A percentile compares a stretch with the other conserved stretches of the same genome.
Conservation (phyloP, 2,113 vertebrate species). For the Aptenodytes forsteri region DNA sequence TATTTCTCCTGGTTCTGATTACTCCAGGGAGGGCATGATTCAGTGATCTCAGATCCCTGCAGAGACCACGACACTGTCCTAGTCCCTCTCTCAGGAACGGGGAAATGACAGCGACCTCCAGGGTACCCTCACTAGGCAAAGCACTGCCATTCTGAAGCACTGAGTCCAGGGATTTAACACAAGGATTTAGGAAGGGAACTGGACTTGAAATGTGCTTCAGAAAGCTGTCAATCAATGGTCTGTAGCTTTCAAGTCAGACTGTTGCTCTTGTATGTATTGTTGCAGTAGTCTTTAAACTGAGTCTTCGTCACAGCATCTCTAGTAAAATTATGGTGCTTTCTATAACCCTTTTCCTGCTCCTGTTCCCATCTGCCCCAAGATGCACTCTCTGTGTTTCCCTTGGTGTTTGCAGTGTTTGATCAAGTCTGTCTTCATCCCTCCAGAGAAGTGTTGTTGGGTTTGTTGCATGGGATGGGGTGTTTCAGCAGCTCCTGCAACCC, state of each 20-base stretch:
- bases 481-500: neutral
- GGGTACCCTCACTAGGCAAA: neutral
- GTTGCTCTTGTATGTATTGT: neutral
- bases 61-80: accelerated
- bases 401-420: neutral
- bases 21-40: neutral
- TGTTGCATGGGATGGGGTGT: neutral
- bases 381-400: neutral
- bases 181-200: neutral
- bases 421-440: neutral
- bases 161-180: neutral
- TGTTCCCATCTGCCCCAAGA: neutral
- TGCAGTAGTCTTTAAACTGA: neutral
- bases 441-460: neutral
- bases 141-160: neutral
- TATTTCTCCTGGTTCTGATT: neutral
- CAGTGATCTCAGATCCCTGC: neutral
- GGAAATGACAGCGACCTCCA: neutral
- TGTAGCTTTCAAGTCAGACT: neutral
- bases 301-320: neutral
- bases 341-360: neutral
- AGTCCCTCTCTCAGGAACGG: neutral
- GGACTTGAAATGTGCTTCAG: neutral
- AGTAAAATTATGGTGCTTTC: neutral
- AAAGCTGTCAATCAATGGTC: neutral